Base-by-base conservation (phyloP, 30 jellyfish, hydroid and myxozoan genomes). In the Chironex yamaguchii region DNA sequence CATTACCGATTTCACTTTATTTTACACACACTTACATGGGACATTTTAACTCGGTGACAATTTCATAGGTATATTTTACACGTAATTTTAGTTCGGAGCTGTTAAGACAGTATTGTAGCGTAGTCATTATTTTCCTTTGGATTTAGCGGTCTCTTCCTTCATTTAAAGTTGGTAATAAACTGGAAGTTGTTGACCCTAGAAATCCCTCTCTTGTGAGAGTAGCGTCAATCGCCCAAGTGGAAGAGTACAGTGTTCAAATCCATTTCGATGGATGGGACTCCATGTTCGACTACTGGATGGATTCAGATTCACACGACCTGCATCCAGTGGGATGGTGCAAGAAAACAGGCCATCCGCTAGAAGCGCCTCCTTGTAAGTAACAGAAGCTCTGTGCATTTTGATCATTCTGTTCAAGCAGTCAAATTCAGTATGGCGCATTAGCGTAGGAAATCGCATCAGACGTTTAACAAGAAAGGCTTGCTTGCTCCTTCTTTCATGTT, bases 181-280 rank as follows among this genome's bases (percentile, higher is more conserved):
- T 94, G 48, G 99, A 94, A 73, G 97, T 89, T 32, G 90, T 94
- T n/a, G 99, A 94, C 68, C 99, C 99, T n/a, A 78, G 99, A 29
- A 94, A 94, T 67, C 97, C 99, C 0, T 82, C 99, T 6, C 82
- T 94, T 11, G 97, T 72, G 2, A 92, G 99, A 20, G 97, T 94
- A 3, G 97, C 95, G 25, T 89, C 97, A 13, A 68, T 94, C 33
- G 34, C 87, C 12, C 26, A 34, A 2, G 79, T 82, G 36, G 99
- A 94, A 30, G 97, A 94, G 2, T 83, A 62, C 67, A 90, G 96
- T 23, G 52, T 94, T 42, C 84, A 89, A 87, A 84, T 94, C 54
- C 99, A 94, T 81, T 94, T 94, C 51, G 99, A 94, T 74, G 99
- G 99, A 13, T 94, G 99, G 99, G 92, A 81, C 36, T 32, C 64